These are phyloP conservation scores for Terebella lapidaria DNA, from an alignment of 2,888 invertebrate genomes.

Conservation along the genomic window DNA sequence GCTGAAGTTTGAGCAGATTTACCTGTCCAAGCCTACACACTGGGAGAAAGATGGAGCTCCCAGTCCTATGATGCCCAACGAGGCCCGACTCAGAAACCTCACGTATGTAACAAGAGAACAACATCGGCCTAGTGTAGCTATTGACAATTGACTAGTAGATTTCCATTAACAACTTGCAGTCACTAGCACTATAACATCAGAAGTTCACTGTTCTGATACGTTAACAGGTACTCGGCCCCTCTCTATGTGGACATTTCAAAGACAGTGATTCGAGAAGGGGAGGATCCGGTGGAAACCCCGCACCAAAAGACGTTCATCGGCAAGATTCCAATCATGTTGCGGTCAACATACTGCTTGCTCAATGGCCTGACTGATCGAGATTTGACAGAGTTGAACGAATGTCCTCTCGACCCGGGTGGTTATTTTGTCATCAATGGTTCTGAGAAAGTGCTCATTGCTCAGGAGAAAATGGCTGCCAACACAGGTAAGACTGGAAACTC, in stretches of 20 bases:
- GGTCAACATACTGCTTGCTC: constrained; percentile 93
- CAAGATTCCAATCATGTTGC: constrained; percentile 98
- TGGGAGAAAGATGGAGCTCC: constrained; percentile 99
- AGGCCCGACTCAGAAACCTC: constrained; percentile 91
- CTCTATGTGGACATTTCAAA: constrained; percentile 98
- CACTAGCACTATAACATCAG: too few species aligned
- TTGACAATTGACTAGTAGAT: too few species aligned
- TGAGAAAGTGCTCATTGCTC: constrained; percentile 95
- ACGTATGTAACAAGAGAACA: constrained; percentile 59
- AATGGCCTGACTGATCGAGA: constrained; percentile 96
- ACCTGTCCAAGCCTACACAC: constrained; percentile 97
- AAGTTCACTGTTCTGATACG: too few species aligned
- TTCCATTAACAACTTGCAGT: too few species aligned
- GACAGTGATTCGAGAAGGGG: constrained; percentile 82
- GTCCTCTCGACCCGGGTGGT: constrained; percentile 97
- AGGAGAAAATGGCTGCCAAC: constrained; percentile 99
- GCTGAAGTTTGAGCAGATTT: constrained; percentile 97
- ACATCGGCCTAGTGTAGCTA: too few species aligned
- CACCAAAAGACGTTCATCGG: constrained; percentile 69
- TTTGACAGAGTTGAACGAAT: constrained; percentile 97
- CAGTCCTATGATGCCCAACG: constrained; percentile 98
- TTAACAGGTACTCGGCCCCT: constrained; percentile 90
- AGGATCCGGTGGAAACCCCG: constrained; percentile 72
- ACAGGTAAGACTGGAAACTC: constrained; percentile 60
- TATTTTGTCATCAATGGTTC: constrained; percentile 99